These are phyloP conservation scores for Solenodon paradoxus DNA, from an alignment of 2,113 vertebrate genomes.

Conservation along the genomic window DNA sequence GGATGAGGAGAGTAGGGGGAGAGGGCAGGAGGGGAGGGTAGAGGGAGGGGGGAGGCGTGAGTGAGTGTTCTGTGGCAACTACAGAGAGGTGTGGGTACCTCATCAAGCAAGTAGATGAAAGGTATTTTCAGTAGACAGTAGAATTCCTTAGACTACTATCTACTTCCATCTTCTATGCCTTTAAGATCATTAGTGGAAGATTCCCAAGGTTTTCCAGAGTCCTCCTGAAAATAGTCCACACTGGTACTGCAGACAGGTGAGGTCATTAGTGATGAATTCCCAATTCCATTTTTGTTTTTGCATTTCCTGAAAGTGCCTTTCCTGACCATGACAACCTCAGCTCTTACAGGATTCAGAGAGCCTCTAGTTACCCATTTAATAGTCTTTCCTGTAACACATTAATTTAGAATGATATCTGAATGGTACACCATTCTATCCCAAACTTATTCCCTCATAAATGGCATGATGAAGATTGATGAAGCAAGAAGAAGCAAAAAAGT, in stretches of 20 bases:
- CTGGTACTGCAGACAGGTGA: not conserved
- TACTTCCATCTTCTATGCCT: not conserved
- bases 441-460: not conserved
- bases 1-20: too few relatives aligned
- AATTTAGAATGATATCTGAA: not conserved
- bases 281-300: not conserved
- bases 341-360: not conserved
- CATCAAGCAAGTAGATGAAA: not conserved
- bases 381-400: not conserved
- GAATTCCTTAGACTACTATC: not conserved
- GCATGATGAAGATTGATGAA: not conserved
- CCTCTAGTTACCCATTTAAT: not conserved
- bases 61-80: not conserved
- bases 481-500: not conserved
- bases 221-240: not conserved
- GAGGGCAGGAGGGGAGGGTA: too few relatives aligned
- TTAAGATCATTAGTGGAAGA: not conserved
- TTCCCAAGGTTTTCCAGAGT: not conserved
- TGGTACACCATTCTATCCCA: not conserved
- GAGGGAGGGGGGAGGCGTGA: too few relatives aligned
- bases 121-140: rapidly evolving
- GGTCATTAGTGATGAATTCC: not conserved
- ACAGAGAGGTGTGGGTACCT: not conserved
- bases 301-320: not conserved
- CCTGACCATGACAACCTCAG: not conserved